Evolutionary conservation across 1,140 invertebrate genomes (phyloP).

Genomic region (Habropoda laboriosa): DNA sequence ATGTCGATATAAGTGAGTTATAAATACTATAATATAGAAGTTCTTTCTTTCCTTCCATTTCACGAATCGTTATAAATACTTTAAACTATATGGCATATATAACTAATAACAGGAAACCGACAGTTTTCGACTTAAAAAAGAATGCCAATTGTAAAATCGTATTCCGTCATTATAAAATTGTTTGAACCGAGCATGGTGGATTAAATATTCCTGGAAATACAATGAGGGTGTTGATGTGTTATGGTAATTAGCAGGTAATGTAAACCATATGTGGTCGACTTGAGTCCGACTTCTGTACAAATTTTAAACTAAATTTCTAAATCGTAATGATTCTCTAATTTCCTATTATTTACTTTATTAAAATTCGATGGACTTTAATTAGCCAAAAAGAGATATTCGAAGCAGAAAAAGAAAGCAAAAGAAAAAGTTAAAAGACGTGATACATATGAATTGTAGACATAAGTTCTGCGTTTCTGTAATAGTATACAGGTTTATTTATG

Average conservation of each 20-base stretch:
- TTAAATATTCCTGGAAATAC: conserved; percentile 50
- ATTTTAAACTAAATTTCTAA: conserved; percentile 28
- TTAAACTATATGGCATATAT: not conserved
- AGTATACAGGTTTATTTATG: conserved; percentile 77
- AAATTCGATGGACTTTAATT: not conserved
- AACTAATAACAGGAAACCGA: conserved; percentile 21
- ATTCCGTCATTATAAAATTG: conserved; percentile 23
- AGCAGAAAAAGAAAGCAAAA: conserved; percentile 7
- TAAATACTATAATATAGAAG: conserved; percentile 3
- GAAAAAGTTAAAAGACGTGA: conserved; percentile 55
- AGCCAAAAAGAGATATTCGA: conserved; percentile 22
- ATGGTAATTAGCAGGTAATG: conserved; percentile 57
- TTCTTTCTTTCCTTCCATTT: conserved; percentile 11
- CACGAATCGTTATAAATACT: conserved; percentile 20
- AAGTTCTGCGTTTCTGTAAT: conserved; percentile 80
- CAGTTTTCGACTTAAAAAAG: conserved; percentile 16
- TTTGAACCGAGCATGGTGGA: conserved; percentile 29
- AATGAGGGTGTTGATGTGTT: conserved; percentile 42
- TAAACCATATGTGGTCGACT: conserved; percentile 33
- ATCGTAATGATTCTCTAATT: not conserved
- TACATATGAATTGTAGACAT: conserved; percentile 74
- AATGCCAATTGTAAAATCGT: conserved; percentile 22
- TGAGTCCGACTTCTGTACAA: conserved; percentile 39
- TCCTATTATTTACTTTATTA: conserved; percentile 14
- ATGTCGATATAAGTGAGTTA: conserved; percentile 27